Conservation (phyloP, 2,888 invertebrate genomes). For the Eupithecia pulchellata region DNA sequence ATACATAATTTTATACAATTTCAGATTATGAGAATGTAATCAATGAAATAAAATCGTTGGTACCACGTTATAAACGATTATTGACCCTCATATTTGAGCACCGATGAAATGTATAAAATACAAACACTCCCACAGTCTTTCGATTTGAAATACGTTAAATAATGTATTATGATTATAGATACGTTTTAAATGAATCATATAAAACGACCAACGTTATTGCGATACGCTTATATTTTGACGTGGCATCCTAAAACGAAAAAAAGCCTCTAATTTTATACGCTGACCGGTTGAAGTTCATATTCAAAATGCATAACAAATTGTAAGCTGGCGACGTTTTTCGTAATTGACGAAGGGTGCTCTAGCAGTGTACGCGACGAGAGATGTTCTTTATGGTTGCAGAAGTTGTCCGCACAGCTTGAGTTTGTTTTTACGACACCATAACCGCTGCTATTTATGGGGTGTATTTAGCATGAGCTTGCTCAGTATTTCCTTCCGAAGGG, state of each 20-base stretch:
- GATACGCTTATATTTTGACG: conserved; percentile 28
- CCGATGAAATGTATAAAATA: conserved; percentile 61
- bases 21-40: conserved; percentile 35
- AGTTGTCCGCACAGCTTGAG: conserved; percentile 78
- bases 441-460: conserved; percentile 76
- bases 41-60: conserved; percentile 51
- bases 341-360: conserved; percentile 24
- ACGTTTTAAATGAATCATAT: conserved; percentile 50
- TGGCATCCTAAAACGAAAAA: conserved; percentile 21
- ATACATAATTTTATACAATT: conserved; percentile 33
- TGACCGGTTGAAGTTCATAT: conserved; percentile 7
- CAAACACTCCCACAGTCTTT: conserved; percentile 65
- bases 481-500: conserved; percentile 74
- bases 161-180: conserved; percentile 50
- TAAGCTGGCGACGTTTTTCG: conserved; percentile 18
- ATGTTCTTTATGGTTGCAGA: conserved; percentile 66
- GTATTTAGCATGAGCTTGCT: conserved; percentile 75
- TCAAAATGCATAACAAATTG: conserved; percentile 21
- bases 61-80: conserved; percentile 62
- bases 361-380: conserved; percentile 61
- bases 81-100: conserved; percentile 57
- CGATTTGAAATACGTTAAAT: conserved; percentile 54
- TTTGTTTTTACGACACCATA: conserved; percentile 82
- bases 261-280: conserved; percentile 2
- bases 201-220: conserved; percentile 42